phyloP scores from a whole-genome alignment of 1,140 invertebrate species.

The Leguminivora glycinivorella region DNA sequence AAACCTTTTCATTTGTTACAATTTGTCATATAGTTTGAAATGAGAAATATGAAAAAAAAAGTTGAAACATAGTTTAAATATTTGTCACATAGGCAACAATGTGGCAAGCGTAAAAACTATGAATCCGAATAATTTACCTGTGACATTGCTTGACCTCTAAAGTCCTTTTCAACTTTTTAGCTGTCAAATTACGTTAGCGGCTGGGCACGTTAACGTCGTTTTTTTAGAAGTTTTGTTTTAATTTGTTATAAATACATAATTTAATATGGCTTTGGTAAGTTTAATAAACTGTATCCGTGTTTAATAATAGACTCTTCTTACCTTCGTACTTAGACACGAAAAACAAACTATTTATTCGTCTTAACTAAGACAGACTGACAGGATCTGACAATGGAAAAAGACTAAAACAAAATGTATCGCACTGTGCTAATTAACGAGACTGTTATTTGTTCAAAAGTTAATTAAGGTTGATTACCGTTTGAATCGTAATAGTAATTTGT shows the following conservation, averaged over 20 bases:
- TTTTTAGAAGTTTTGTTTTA: constrained; percentile 7
- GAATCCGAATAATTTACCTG: constrained; percentile 38
- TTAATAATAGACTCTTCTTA: not conserved
- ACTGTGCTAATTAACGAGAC: constrained; percentile 6
- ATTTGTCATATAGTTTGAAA: no score
- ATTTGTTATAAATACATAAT: constrained; percentile 17
- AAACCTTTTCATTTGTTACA: not conserved
- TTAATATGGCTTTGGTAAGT: constrained; percentile 28
- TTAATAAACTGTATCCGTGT: not conserved
- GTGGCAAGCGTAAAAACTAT: constrained; percentile 50
- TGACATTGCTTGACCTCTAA: constrained; percentile 71
- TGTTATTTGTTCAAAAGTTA: constrained; percentile 1
- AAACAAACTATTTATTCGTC: not conserved
- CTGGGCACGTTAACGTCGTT: constrained; percentile 13
- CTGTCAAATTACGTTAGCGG: constrained; percentile 54
- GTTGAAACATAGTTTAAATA: constrained; percentile 22
- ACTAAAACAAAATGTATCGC: constrained; percentile 11
- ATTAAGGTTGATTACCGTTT: constrained; percentile 15
- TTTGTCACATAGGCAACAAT: constrained; percentile 34
- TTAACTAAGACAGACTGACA: not conserved
- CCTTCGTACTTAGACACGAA: not conserved
- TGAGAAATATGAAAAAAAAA: not conserved
- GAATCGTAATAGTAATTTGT: not conserved
- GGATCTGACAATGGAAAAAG: not conserved
- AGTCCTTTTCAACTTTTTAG: constrained; percentile 45